A percentile compares a stretch with the other conserved stretches of the same genome.
These are phyloP conservation scores for Cecropterus lyciades DNA, from an alignment of 1,140 invertebrate species.

Conservation along the genomic window DNA sequence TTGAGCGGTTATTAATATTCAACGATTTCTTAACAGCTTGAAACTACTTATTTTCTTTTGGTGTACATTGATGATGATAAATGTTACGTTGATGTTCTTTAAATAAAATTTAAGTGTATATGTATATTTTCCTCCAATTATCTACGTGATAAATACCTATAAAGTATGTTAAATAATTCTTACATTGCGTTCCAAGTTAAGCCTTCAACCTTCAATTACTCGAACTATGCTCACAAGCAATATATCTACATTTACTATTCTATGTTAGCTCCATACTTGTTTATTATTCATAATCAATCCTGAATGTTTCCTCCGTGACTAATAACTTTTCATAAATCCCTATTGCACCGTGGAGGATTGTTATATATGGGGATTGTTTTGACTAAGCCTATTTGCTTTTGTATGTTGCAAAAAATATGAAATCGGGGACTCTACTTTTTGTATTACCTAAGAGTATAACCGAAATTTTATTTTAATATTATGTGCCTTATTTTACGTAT, in stretches of 20 bases:
- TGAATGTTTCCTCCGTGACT: slow-evolving; percentile 77
- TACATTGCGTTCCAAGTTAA: slow-evolving; percentile 26
- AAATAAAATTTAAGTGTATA: too few relatives aligned
- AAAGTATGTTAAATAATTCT: slow-evolving; percentile 1
- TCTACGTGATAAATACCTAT: not conserved
- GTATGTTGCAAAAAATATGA: slow-evolving; percentile 32
- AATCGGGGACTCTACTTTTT: not conserved
- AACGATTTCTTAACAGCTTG: slow-evolving; percentile 5
- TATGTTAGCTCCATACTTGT: slow-evolving; percentile 65
- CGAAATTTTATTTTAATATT: slow-evolving; percentile 10
- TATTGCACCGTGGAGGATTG: slow-evolving; percentile 76
- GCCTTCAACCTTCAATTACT: slow-evolving; percentile 39
- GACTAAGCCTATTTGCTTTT: slow-evolving; percentile 59
- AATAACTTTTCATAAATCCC: slow-evolving; percentile 79
- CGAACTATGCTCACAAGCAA: slow-evolving; percentile 34
- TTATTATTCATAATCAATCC: slow-evolving; percentile 77
- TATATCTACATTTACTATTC: slow-evolving; percentile 51
- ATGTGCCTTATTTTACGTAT: not conserved
- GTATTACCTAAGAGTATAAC: slow-evolving; percentile 1
- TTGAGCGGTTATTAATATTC: slow-evolving; percentile 31
- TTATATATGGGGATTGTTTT: slow-evolving; percentile 74
- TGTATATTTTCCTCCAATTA: too few relatives aligned
- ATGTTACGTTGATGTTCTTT: slow-evolving; percentile 3
- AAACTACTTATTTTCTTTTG: slow-evolving; percentile 13
- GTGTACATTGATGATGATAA: slow-evolving; percentile 26